These are phyloP conservation scores for Ophthalmolycus amberensis DNA, from an alignment of 2,113 vertebrate genomes.

Conservation along the genomic window DNA sequence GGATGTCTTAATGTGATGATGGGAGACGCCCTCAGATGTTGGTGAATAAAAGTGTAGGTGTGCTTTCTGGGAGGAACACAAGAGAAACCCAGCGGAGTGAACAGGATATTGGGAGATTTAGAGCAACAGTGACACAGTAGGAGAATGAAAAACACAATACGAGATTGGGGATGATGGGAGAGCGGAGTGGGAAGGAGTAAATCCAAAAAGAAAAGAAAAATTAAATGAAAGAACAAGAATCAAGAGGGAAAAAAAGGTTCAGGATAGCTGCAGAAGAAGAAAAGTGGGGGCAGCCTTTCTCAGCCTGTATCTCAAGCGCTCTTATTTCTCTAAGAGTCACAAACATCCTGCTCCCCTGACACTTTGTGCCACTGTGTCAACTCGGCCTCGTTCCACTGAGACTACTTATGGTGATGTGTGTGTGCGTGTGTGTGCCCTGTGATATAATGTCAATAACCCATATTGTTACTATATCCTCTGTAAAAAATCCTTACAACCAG, in stretches of 20 bases:
- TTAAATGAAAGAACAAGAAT: conserved; percentile 28
- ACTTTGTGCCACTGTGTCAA: conserved; percentile 33
- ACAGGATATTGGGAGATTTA: conserved; percentile 26
- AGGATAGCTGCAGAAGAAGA: conserved; percentile 1
- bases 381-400: conserved; percentile 40
- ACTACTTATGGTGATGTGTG: conserved; percentile 30
- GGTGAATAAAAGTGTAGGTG: conserved; percentile 4
- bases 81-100: conserved; percentile 32
- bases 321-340: conserved; percentile 38
- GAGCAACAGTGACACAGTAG: background rate
- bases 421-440: background rate
- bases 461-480: conserved; percentile 26
- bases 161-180: conserved; percentile 16
- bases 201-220: conserved; percentile 20
- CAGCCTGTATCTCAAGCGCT: conserved; percentile 36
- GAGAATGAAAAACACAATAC: conserved; percentile 6
- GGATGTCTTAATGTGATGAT: conserved; percentile 25
- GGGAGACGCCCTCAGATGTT: background rate
- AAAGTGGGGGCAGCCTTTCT: background rate
- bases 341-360: conserved; percentile 68
- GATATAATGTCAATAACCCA: conserved; percentile 33
- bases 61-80: conserved; percentile 20
- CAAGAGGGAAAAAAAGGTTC: background rate
- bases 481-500: background rate
- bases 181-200: conserved; percentile 2